Evolutionary conservation across 2,113 vertebrate genomes (phyloP).

Genomic region (Psephotus haematonotus): DNA sequence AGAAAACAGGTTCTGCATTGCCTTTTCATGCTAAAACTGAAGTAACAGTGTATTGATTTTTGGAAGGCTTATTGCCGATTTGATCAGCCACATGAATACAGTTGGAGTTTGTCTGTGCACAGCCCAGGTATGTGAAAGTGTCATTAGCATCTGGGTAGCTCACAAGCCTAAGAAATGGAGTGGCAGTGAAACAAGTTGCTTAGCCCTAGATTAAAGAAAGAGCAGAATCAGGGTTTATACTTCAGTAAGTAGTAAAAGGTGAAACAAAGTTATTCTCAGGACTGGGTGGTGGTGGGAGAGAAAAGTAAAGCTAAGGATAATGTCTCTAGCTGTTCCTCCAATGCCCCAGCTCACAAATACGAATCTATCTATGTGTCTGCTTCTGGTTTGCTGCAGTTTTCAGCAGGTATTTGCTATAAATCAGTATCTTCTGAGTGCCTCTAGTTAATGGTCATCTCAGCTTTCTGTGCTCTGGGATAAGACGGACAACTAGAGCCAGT

Average conservation of each 20-base stretch:
- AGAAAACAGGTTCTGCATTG: background rate
- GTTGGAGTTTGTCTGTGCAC: background rate
- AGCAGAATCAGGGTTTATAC: background rate
- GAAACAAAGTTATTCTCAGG: background rate
- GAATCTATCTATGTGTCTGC: background rate
- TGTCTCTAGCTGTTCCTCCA: background rate
- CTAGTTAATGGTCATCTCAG: background rate
- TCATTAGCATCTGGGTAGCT: background rate
- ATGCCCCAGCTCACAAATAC: background rate
- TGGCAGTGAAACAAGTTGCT: background rate
- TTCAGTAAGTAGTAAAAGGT: background rate
- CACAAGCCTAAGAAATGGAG: rapidly evolving
- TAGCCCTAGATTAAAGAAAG: background rate
- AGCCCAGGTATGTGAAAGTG: background rate
- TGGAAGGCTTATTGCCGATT: background rate
- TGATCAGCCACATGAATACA: background rate
- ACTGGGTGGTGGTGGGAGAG: background rate
- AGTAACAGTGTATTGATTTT: background rate
- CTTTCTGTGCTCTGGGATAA: background rate
- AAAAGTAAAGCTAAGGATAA: background rate
- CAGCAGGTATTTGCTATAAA: background rate
- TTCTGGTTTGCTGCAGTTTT: background rate
- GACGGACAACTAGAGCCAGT: background rate
- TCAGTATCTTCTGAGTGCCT: background rate
- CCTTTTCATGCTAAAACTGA: background rate